Base-by-base conservation (phyloP, 2,113 vertebrate species). In the Scytalopus superciliaris region DNA sequence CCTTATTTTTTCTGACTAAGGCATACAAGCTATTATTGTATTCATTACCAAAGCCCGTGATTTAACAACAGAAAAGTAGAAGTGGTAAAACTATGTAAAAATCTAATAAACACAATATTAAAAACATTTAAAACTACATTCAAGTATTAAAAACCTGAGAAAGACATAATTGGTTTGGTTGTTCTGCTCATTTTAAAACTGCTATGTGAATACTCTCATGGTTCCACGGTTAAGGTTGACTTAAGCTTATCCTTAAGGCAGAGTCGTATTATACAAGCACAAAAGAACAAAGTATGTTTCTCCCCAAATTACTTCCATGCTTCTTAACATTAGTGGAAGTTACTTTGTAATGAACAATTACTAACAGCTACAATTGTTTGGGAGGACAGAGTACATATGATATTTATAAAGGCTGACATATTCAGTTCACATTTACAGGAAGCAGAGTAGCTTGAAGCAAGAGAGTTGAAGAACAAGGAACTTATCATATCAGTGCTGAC, bases 241-340 rank as follows among this genome's bases (percentile, higher is more conserved):
- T 94, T 84, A 55, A 95, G 72, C 25, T 88, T 84, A 86, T 92
- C 59, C 88, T 92, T 93, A 90, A 93, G 75, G 88, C 90, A 97
- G 70, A 88, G 19, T 80, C 50, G 6, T 66, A 74, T 17, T 90
- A 92, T 55, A 69, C 69, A 86, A 93, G 75, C 59, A 88, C 45
- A 88, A 80, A 93, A 75, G 82, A 93, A 88, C 75, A 94, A 90
- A 92, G 79, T 88, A 10, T 86, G 39, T 86, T 95, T 88, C 67
- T 92, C 57, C 75, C 50, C 55, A 94, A 89, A 96, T 96, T 90
- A 96, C 74, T 96, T 96, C 95, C 96, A 95, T 95, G 74, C 75
- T 91, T 87, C 87, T 91, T 67, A 88, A 83, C 90, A 86, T 83
- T 67, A 83, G 82, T 94, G 85, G 89, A 96, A 96, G 85, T 93